phyloP scores from a whole-genome alignment of 2,113 vertebrate genomes.

The Cichladusa arquata region DNA sequence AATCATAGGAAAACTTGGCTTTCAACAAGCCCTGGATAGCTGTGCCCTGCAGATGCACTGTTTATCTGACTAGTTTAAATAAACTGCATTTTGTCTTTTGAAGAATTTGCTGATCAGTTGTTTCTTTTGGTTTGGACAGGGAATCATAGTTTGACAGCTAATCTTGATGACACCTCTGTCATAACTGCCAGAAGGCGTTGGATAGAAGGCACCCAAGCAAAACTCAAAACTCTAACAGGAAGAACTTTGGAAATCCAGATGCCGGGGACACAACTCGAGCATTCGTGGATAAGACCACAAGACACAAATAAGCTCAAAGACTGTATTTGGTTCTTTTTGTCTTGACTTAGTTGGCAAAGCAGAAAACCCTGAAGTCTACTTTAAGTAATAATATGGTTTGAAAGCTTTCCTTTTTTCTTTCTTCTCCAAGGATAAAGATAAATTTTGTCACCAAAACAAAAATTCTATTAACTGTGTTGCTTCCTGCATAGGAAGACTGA shows the following conservation, averaged over 20 bases:
- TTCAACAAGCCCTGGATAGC: accelerated
- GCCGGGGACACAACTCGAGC: background rate
- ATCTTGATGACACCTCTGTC: background rate
- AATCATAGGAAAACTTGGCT: background rate
- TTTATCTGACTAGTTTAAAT: background rate
- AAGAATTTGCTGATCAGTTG: background rate
- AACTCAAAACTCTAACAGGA: background rate
- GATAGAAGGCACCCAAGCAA: background rate
- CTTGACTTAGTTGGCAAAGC: background rate
- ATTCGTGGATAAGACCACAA: background rate
- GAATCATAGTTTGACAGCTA: background rate
- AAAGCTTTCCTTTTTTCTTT: background rate
- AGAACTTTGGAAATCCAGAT: background rate
- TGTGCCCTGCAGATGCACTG: background rate
- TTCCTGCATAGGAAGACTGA: background rate
- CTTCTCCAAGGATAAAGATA: background rate
- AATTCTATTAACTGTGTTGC: background rate
- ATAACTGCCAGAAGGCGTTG: background rate
- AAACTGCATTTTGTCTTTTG: background rate
- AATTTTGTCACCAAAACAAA: background rate
- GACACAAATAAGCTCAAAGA: background rate
- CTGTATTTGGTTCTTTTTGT: background rate
- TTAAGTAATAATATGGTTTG: background rate
- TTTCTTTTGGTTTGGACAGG: background rate
- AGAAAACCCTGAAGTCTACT: background rate